Conservation (phyloP, 2,888 invertebrate genomes). For the Artemia sp. region DNA sequence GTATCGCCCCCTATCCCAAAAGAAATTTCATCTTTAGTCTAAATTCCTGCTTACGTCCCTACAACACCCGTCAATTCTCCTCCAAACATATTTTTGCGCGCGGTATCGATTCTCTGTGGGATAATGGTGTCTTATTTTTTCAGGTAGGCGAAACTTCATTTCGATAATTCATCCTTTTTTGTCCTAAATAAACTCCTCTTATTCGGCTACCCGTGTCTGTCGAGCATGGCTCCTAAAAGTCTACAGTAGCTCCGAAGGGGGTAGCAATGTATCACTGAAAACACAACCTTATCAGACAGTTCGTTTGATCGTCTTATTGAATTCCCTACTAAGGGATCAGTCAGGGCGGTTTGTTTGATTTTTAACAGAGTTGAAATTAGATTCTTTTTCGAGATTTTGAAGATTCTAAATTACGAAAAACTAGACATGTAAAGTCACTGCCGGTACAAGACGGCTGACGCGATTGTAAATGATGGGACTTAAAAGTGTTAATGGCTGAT, state of each 20-base stretch:
- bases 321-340: neutral
- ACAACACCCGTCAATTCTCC: no score
- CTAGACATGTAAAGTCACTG: neutral
- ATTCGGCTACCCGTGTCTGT: neutral
- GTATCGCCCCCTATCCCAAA: no score
- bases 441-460: neutral
- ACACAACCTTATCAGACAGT: conserved; percentile 10
- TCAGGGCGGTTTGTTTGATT: conserved; percentile 15
- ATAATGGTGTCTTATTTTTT: no score
- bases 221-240: conserved; percentile 5
- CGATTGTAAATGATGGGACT: neutral
- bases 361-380: neutral
- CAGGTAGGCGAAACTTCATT: no score
- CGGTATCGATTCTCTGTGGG: no score
- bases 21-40: no score
- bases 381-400: neutral
- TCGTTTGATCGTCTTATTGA: conserved; percentile 15
- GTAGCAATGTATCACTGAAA: conserved; percentile 8
- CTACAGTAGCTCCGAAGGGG: conserved; percentile 12
- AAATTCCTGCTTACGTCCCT: no score
- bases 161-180: neutral
- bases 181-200: conserved; percentile 9
- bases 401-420: conserved; percentile 10
- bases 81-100: no score
- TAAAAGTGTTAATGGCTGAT: no score